Evolutionary conservation across 2,888 invertebrate species (phyloP).

Genomic region (Rhyacophila evoluta): DNA sequence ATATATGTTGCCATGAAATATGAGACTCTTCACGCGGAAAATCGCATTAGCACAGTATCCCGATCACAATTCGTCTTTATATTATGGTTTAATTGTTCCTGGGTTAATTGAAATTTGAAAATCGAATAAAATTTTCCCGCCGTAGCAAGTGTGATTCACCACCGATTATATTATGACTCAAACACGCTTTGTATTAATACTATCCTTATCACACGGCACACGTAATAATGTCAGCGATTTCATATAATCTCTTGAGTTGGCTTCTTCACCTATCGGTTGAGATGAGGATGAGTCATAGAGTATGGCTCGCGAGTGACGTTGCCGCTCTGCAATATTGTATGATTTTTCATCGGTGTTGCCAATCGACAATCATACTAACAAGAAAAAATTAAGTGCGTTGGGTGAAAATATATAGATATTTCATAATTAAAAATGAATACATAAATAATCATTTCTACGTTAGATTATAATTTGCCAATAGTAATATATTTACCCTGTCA

Average conservation of each 20-base stretch:
- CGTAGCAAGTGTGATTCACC: not conserved
- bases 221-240: not conserved
- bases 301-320: not conserved
- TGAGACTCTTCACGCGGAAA: too few species aligned
- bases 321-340: not conserved
- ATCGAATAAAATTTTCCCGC: conserved; percentile 3
- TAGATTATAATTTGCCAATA: too few species aligned
- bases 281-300: not conserved
- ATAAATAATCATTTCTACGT: too few species aligned
- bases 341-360: not conserved
- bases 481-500: too few species aligned
- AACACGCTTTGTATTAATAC: not conserved
- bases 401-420: too few species aligned
- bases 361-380: too few species aligned
- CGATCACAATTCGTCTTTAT: too few species aligned
- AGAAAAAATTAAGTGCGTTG: too few species aligned
- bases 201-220: not conserved
- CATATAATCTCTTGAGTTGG: not conserved
- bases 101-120: not conserved
- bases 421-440: too few species aligned
- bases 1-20: too few species aligned
- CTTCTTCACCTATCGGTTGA: conserved; percentile 13
- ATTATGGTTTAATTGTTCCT: not conserved
- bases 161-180: not conserved
- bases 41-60: too few species aligned